phyloP scores from a whole-genome alignment of 1,140 invertebrate species.

The Aphidius ervi region DNA sequence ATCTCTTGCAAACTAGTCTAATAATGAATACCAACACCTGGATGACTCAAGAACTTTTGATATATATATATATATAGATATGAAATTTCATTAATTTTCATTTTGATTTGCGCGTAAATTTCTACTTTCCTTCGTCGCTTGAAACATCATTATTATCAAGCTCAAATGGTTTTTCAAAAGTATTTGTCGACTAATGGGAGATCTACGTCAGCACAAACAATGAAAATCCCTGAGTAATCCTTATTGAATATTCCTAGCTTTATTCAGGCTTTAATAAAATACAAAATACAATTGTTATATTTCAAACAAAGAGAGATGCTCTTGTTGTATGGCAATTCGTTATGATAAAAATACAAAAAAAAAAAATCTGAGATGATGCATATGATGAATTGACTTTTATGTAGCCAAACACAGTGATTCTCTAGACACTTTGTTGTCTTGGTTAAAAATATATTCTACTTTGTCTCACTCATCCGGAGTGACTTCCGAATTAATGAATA shows the following conservation, averaged over 20 bases:
- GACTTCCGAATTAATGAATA: slow-evolving; percentile 13
- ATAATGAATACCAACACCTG: too few relatives aligned
- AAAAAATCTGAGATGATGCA: not conserved
- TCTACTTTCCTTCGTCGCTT: too few relatives aligned
- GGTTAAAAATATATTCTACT: slow-evolving; percentile 11
- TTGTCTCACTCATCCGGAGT: slow-evolving; percentile 11
- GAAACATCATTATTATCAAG: too few relatives aligned
- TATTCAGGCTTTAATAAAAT: not conserved
- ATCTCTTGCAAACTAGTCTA: too few relatives aligned
- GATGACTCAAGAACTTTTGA: too few relatives aligned
- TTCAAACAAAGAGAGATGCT: too few relatives aligned
- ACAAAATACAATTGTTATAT: too few relatives aligned
- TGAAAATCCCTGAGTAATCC: slow-evolving; percentile 10
- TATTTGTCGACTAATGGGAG: too few relatives aligned
- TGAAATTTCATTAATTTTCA: too few relatives aligned
- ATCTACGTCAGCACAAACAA: slow-evolving; percentile 1
- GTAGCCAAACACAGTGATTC: slow-evolving; percentile 12
- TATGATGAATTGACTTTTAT: slow-evolving; percentile 13
- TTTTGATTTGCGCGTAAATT: too few relatives aligned
- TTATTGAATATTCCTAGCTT: slow-evolving; percentile 6
- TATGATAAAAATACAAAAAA: not conserved
- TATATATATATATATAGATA: too few relatives aligned
- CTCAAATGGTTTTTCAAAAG: too few relatives aligned
- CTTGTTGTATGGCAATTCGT: not conserved
- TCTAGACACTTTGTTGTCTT: slow-evolving; percentile 1